Evolutionary conservation across 2,113 vertebrate species (phyloP), one percentile per base, ranked within the genome.

Genomic region (Clinocottus analis): DNA sequence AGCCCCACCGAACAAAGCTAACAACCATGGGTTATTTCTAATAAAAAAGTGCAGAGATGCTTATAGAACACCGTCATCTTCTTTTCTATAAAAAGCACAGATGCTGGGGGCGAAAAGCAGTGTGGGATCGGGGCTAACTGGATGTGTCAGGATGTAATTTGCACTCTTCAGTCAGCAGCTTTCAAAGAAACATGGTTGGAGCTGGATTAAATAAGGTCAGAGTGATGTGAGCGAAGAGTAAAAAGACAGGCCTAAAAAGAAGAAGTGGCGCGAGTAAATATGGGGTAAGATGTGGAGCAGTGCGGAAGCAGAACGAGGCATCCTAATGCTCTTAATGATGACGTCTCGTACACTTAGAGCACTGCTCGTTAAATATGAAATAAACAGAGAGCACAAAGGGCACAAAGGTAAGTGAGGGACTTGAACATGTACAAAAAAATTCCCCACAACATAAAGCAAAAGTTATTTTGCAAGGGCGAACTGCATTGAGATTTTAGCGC

Each of bases 101-200:
- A 53, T 7, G 43, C 47, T 25, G 51, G 17, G 17, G 37, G 25
- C 31, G 39, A 70, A 69, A 82, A 62, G 45, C 66, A 81, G 43
- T 78, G 77, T 69, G 41, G 84, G 80, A 37, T 27, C 65, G 56
- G 45, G 51, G 53, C 56, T 68, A 58, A 72, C 79, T 45, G 27
- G 53, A 85, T 66, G 80, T 89, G 83, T 78, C 71, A 56, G 79
- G 66, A 72, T 56, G 17, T 66, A 56, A 61, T 87, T 83, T 83
- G 27, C 58, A 78, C 65, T 47, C 31, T 16, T 62, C 49, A 41
- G 43, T 83, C 65, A 53, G 69, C 21, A 16, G 45, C 62, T 60
- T 83, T 60, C 17, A 69, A 66, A 77, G 76, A 45, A 31, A 66
- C 43, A 14, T 3, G 5, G 25, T 58, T 58, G 72, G 51, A 73